A percentile compares a stretch with the other conserved stretches of the same genome.
phyloP scores from a whole-genome alignment of 2,888 invertebrate species.

The Troides oblongomaculatus region DNA sequence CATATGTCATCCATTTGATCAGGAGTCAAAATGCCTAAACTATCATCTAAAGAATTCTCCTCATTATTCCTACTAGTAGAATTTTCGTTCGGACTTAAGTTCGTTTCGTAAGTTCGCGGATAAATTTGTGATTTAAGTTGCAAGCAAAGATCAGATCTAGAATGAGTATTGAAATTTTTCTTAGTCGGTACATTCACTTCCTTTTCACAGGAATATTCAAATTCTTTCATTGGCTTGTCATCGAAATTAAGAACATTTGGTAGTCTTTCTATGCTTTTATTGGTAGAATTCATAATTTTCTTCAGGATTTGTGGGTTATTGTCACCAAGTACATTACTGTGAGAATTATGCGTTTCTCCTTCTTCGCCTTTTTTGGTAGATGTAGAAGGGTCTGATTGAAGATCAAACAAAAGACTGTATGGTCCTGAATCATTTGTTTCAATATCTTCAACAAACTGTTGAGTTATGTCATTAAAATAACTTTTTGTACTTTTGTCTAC shows the following conservation, averaged over 20 bases:
- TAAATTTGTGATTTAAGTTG: constrained; percentile 67
- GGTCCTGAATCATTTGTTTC: constrained; percentile 79
- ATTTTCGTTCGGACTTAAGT: constrained; percentile 71
- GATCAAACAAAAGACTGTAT: constrained; percentile 80
- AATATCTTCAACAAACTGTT: constrained; percentile 68
- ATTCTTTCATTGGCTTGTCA: constrained; percentile 71
- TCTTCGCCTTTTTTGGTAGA: constrained; percentile 49
- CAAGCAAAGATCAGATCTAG: constrained; percentile 71
- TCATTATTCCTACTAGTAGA: constrained; percentile 79
- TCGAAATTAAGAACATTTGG: constrained; percentile 73
- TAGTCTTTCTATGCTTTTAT: constrained; percentile 60
- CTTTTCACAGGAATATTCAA: constrained; percentile 74
- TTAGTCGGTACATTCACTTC: constrained; percentile 56
- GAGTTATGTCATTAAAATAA: constrained; percentile 67
- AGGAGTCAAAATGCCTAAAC: constrained; percentile 91
- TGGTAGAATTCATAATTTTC: constrained; percentile 46
- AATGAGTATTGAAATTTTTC: constrained; percentile 65
- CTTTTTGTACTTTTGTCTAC: constrained; percentile 70
- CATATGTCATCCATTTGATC: constrained; percentile 91
- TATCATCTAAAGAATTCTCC: constrained; percentile 91
- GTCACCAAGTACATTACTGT: constrained; percentile 39
- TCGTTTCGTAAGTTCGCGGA: constrained; percentile 59
- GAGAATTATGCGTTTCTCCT: constrained; percentile 51
- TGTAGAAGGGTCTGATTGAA: constrained; percentile 64
- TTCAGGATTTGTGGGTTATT: constrained; percentile 42